Evolutionary conservation across 2,113 vertebrate genomes (phyloP).

Genomic region (Rutilus rutilus): DNA sequence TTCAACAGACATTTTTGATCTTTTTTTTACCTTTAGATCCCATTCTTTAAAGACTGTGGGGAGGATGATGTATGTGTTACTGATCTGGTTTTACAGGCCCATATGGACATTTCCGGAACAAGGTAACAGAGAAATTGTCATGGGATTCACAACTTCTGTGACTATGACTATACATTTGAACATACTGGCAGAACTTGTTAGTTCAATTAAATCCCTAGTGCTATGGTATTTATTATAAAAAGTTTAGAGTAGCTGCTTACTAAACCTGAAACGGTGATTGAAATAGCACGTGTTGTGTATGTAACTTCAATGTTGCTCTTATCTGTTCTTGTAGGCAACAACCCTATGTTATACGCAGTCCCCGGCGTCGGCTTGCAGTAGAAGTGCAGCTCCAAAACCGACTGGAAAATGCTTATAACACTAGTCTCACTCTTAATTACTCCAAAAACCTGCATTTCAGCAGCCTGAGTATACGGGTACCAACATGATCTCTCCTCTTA

Average conservation of each 20-base stretch:
- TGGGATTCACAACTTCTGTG: background rate
- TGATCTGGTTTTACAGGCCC: constrained; percentile 83
- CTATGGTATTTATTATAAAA: background rate
- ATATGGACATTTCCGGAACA: constrained; percentile 84
- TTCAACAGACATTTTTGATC: background rate
- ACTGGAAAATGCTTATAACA: constrained; percentile 92
- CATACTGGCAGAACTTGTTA: background rate
- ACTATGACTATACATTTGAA: background rate
- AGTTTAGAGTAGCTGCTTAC: background rate
- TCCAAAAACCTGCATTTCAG: constrained; percentile 91
- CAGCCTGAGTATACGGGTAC: constrained; percentile 84
- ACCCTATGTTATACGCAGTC: constrained; percentile 82
- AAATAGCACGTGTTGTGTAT: too few relatives aligned
- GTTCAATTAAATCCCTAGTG: background rate
- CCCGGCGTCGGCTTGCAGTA: constrained; percentile 80
- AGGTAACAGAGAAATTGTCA: constrained; percentile 71
- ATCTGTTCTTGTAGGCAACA: constrained; percentile 75
- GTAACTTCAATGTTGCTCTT: background rate
- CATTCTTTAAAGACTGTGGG: constrained; percentile 95
- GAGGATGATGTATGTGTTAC: constrained; percentile 89
- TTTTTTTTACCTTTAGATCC: constrained; percentile 77
- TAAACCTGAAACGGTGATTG: background rate
- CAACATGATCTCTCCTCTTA: background rate
- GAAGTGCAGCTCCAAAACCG: constrained; percentile 84
- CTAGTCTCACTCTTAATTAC: constrained; percentile 85